Evolutionary conservation across 2,888 invertebrate genomes (phyloP), one percentile per base, ranked within the genome.

Genomic region (Ganaspis brasiliensis): DNA sequence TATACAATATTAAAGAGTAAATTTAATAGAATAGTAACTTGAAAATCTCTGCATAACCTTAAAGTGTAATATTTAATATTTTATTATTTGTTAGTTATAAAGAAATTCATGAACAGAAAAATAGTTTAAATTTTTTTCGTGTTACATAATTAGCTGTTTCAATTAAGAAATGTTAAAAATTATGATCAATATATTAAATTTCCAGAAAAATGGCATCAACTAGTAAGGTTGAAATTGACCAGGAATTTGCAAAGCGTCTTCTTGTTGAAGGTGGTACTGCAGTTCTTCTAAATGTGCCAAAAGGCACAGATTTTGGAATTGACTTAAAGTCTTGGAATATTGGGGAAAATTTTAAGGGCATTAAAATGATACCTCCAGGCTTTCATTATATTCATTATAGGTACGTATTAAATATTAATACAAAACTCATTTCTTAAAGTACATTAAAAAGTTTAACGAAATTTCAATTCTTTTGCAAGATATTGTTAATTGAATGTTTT

Each of bases 301-400:
- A 93, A 82, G 97, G 97, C 75, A 98, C 98, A 0, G 98, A 99
- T 92, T 97, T 99, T 92, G 99, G 99, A n/a, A 97, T 98, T 81
- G 99, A 99, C 91, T 93, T 97, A 90, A 96, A 96, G 88, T 94
- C 95, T 0, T 99, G 98, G 96, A 96, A 95, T 81, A 96, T 97
- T 0, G 98, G 97, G 2, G 96, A 97, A 76, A 96, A 96, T 89
- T 99, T 99, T 91, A 94, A 95, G 86, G 99, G 99, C 0, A 95
- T 99, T 35, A 99, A 99, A 93, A 98, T 99, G 98, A 99, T 99
- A 86, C 99, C 99, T 0, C 97, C 98, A 1, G 99, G 99, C 6
- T 92, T 98, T 73, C 99, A 99, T 92, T 98, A 96, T 89, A 93
- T 99, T 16, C 98, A 98, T 92, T 98, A 96, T 90, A 96, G 96